Evolutionary conservation across 1,140 invertebrate genomes (phyloP).

Genomic region (Calosoma granatense): DNA sequence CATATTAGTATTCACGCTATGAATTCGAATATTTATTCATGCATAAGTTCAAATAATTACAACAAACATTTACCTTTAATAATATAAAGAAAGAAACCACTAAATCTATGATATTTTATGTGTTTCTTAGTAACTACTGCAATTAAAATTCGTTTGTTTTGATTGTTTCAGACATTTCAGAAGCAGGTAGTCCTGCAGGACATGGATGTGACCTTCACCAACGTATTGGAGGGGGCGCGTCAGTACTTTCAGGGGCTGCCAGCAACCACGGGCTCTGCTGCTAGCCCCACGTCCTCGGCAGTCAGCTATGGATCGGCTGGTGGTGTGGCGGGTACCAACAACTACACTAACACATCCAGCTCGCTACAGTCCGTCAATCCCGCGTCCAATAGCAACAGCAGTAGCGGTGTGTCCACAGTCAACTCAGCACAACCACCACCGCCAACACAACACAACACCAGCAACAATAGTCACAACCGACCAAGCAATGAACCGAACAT

Average conservation of each 20-base stretch:
- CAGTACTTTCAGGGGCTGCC: slow-evolving; percentile 70
- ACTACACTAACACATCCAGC: not conserved
- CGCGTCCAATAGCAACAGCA: slow-evolving; percentile 13
- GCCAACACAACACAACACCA: slow-evolving; percentile 6
- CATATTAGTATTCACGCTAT: too few relatives aligned
- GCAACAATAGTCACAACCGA: too few relatives aligned
- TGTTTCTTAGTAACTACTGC: too few relatives aligned
- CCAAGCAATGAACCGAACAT: not conserved
- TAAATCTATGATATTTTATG: too few relatives aligned
- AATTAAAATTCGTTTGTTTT: too few relatives aligned
- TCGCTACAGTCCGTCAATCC: not conserved
- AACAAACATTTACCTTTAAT: too few relatives aligned
- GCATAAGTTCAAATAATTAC: too few relatives aligned
- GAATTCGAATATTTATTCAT: too few relatives aligned
- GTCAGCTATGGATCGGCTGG: not conserved
- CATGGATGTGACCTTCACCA: slow-evolving; percentile 67
- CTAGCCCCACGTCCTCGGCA: slow-evolving; percentile 26
- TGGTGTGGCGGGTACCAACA: not conserved
- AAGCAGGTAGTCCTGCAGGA: slow-evolving; percentile 34
- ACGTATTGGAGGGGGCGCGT: slow-evolving; percentile 67
- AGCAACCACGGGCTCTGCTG: slow-evolving; percentile 41
- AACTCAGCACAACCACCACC: slow-evolving; percentile 13
- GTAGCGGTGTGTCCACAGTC: slow-evolving; percentile 15
- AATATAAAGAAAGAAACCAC: too few relatives aligned
- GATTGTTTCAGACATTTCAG: slow-evolving; percentile 9